Base-by-base conservation (phyloP, 2,113 vertebrate species). In the Chrysemys picta region DNA sequence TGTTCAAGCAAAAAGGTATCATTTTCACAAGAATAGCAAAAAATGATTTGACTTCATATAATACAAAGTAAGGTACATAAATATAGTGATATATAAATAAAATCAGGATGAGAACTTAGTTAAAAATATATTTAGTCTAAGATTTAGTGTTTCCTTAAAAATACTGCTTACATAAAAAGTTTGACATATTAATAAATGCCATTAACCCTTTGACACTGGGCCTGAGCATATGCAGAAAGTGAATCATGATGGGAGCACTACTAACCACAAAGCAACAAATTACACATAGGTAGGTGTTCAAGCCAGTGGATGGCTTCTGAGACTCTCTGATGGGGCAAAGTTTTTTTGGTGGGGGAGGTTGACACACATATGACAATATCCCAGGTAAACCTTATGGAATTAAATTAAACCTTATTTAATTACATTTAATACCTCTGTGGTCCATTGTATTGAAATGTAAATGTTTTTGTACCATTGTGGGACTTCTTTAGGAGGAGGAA, bases 71-170 rank as follows among this genome's bases (percentile, higher is more conserved):
- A 54, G 4, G 38, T 91, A 65, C 78, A 42, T 90, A 95, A 88
- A 45, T 17, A 0, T 25, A 86, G 65, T 87, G 93, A 79, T 45
- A 82, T 92, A 96, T 96, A 95, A 96, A 96, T 95, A 95, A 92
- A 89, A 62, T 57, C 25, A 56, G 79, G 56, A 75, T 80, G 29
- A 88, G 96, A 92, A 94, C 75, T 90, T 91, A 21, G 85, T 50
- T 94, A 93, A 94, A 95, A 95, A 88, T 94, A 80, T 0, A 2
- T 50, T 38, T 8, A 31, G 6, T 82, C 6, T n/a, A 94, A 94
- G 90, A 94, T 95, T 96, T 89, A 97, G 86, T 57, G 82, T 95
- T 96, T 97, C 82, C 94, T 85, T 52, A 84, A 90, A 95, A 96
- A 45, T 38, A 86, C 62, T 78, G 86, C 62, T 95, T 95, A 25